phyloP scores from a whole-genome alignment of 2,113 vertebrate genomes.

The Podiceps cristatus region DNA sequence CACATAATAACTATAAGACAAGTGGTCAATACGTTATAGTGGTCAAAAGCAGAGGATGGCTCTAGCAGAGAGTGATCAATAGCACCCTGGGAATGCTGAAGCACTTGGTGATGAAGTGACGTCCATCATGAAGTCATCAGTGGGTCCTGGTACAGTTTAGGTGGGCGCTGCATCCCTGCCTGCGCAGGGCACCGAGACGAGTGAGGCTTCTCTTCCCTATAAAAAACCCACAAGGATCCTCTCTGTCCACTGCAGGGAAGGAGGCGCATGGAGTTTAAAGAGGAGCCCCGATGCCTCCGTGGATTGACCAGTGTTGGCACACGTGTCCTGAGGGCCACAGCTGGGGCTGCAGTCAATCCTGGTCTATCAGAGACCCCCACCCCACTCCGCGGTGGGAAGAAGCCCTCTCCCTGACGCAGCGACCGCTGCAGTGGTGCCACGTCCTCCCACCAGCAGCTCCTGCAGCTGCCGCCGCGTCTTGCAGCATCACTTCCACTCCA shows the following conservation, averaged over 20 bases:
- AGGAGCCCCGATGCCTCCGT: background rate
- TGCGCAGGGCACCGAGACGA: background rate
- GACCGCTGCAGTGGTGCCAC: accelerated
- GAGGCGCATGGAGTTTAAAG: background rate
- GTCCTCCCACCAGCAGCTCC: background rate
- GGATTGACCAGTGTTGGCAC: background rate
- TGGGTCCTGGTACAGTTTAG: background rate
- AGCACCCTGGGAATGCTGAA: background rate
- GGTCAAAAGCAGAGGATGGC: constrained; percentile 10
- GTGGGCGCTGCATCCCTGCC: background rate
- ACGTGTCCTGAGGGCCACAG: accelerated
- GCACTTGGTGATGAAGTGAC: background rate
- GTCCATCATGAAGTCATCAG: background rate
- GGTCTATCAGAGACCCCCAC: background rate
- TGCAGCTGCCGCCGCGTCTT: accelerated
- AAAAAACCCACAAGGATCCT: background rate
- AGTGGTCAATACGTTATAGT: constrained; percentile 26
- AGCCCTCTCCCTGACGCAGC: background rate
- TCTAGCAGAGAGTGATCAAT: constrained; percentile 33
- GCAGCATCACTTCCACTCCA: constrained; percentile 15
- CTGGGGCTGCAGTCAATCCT: accelerated
- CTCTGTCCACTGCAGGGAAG: background rate
- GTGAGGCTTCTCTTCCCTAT: background rate
- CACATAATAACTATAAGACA: constrained; percentile 42
- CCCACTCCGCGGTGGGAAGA: background rate